These are phyloP conservation scores for Iguana delicatissima DNA, from an alignment of 2,797 vertebrate species.

Conservation along the genomic window DNA sequence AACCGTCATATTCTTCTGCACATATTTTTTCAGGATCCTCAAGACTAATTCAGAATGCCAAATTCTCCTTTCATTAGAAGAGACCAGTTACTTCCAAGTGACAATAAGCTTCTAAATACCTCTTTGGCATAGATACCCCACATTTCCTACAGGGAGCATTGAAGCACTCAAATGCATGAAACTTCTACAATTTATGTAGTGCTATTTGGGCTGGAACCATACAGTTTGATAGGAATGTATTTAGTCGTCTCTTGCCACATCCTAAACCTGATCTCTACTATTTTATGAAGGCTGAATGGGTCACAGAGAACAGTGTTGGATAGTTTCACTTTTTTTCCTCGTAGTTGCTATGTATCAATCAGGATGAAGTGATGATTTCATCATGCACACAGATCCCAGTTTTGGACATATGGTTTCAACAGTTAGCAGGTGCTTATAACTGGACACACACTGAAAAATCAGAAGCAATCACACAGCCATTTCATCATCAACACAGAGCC, in stretches of 20 bases:
- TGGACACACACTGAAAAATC: neutral
- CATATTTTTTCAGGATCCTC: neutral
- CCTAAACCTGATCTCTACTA: neutral
- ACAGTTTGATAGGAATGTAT: neutral
- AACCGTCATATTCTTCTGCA: neutral
- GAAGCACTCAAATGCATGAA: neutral
- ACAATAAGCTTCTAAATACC: neutral
- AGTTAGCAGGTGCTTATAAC: neutral
- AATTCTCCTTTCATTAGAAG: neutral
- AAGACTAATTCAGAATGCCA: neutral
- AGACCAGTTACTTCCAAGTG: neutral
- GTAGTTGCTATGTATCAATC: too few relatives aligned
- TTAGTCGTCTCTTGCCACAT: neutral
- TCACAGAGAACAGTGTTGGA: neutral
- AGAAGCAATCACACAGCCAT: neutral
- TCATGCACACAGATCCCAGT: neutral
- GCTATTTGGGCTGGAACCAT: neutral
- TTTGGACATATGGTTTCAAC: neutral
- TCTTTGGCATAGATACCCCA: neutral
- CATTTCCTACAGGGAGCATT: neutral
- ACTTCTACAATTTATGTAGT: neutral
- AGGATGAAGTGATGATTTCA: neutral
- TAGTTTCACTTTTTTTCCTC: neutral
- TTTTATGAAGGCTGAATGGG: neutral
- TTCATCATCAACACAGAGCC: neutral